phyloP scores from a whole-genome alignment of 2,113 vertebrate species.

The Misgurnus anguillicaudatus region DNA sequence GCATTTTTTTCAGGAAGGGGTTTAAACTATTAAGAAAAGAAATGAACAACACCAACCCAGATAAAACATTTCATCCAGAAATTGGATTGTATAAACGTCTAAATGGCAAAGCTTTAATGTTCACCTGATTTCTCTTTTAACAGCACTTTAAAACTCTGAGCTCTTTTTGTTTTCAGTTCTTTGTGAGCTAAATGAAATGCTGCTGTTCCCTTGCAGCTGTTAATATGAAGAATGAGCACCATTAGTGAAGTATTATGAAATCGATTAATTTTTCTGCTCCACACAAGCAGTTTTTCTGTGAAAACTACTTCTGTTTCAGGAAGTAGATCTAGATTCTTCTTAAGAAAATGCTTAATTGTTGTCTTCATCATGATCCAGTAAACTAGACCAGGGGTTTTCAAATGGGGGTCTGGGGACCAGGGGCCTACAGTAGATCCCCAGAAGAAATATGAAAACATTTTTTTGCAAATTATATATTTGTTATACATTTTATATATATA shows the following conservation, averaged over 20 bases:
- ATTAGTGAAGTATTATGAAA: slow-evolving; percentile 28
- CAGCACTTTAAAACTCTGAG: neutral
- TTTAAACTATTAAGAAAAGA: no score
- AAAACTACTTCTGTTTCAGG: neutral
- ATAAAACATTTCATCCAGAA: neutral
- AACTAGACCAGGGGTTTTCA: neutral
- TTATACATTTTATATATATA: no score
- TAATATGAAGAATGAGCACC: slow-evolving; percentile 1
- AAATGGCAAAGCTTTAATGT: neutral
- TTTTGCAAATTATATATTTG: no score
- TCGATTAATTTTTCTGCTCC: slow-evolving; percentile 16
- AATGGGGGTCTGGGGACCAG: no score
- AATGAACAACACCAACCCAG: neutral
- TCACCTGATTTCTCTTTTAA: neutral
- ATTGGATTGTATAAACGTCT: neutral
- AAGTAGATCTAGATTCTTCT: neutral
- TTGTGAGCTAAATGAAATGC: neutral
- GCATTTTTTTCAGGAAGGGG: no score
- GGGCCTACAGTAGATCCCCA: no score
- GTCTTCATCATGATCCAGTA: neutral
- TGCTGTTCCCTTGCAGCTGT: neutral
- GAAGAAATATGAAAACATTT: no score
- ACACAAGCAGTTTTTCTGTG: slow-evolving; percentile 3
- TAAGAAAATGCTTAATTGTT: neutral
- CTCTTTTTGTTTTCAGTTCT: neutral